These are phyloP conservation scores for Acholoe squamosa DNA, from an alignment of 2,888 invertebrate species.

Conservation along the genomic window DNA sequence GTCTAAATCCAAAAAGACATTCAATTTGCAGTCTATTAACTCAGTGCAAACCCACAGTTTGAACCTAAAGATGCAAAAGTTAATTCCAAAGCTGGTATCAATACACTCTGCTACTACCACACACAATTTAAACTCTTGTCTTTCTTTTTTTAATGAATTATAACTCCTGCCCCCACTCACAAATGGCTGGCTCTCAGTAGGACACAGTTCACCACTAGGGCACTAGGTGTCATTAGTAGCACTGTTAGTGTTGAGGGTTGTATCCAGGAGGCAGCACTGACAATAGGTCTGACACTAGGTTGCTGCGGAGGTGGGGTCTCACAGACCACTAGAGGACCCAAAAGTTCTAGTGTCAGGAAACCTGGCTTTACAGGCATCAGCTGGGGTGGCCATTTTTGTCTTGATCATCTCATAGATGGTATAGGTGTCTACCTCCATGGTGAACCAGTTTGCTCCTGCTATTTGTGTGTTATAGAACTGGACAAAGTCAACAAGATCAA, in stretches of 20 bases:
- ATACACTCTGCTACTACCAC: no score
- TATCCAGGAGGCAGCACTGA: slow-evolving; percentile 20
- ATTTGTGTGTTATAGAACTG: background rate
- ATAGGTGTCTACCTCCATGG: background rate
- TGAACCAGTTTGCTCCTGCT: slow-evolving; percentile 46
- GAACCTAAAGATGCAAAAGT: no score
- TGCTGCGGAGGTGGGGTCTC: background rate
- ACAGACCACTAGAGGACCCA: slow-evolving; percentile 31
- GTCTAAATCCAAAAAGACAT: no score
- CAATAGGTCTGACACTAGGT: slow-evolving; percentile 37
- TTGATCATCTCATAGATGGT: slow-evolving; percentile 15
- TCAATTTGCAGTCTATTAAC: no score
- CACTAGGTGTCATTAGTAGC: background rate
- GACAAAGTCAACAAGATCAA: background rate
- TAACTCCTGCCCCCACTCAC: no score
- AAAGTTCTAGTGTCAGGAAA: slow-evolving; percentile 11
- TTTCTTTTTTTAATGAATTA: no score
- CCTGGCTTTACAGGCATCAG: background rate
- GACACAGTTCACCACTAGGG: background rate
- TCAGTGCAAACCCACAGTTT: no score
- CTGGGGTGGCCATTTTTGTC: slow-evolving; percentile 6
- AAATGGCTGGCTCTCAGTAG: no score
- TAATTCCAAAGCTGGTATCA: no score
- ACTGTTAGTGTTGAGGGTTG: background rate
- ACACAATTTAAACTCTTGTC: no score